Percentiles rank a stretch among this genome's conserved stretches.
Conservation (phyloP, 2,888 invertebrate species). For the Aromia moschata region DNA sequence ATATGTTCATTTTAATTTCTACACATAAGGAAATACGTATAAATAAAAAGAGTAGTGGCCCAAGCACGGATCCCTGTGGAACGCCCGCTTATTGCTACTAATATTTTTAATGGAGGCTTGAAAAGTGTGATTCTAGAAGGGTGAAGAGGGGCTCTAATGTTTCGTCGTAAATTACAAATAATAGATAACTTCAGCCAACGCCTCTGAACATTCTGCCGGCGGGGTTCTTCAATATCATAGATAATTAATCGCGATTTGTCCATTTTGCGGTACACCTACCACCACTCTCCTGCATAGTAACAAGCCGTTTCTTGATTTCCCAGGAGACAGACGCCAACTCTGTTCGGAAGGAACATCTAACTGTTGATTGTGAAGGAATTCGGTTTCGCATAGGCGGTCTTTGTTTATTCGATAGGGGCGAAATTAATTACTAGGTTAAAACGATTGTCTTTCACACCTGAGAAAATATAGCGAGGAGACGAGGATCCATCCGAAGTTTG, state of each 20-base stretch:
- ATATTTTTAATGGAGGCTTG: no score
- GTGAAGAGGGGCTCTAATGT: no score
- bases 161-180: no score
- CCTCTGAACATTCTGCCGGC: no score
- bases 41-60: no score
- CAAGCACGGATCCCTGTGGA: no score
- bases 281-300: conserved; percentile 39
- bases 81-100: no score
- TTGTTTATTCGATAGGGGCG: conserved; percentile 2
- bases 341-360: conserved; percentile 35
- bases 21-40: no score
- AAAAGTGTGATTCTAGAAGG: no score
- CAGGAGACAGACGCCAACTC: conserved; percentile 35
- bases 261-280: conserved; percentile 37
- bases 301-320: conserved; percentile 45
- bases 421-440: conserved; percentile 4
- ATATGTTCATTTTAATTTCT: no score
- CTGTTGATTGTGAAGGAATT: conserved; percentile 22
- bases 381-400: not conserved
- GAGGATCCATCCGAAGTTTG: no score
- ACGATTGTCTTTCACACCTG: not conserved
- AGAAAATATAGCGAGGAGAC: not conserved
- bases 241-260: conserved; percentile 45
- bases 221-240: conserved; percentile 13
- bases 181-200: no score